Conservation (phyloP, 2,113 vertebrate genomes). For the mouse (Mus musculus) region GRCm39 chr9:72165001-72165500, state of each 20-base stretch:
- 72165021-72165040: too few relatives aligned
- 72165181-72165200: too few relatives aligned
- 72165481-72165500: neutral
- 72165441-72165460: neutral
- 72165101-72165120: too few relatives aligned
- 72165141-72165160: too few relatives aligned
- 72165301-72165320: neutral
- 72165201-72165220: too few relatives aligned
- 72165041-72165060: too few relatives aligned
- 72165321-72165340: neutral
- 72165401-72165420: neutral
- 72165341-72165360: neutral
- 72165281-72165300: neutral
- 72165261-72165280: neutral
- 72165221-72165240: too few relatives aligned
- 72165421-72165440: slow-evolving; percentile 45
- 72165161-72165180: too few relatives aligned
- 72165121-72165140: too few relatives aligned
- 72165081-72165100: too few relatives aligned
- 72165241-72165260: slow-evolving; percentile 2
- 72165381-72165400: neutral
- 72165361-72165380: neutral
- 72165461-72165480: neutral
- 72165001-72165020: too few relatives aligned
- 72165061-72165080: too few relatives aligned